These are phyloP conservation scores for Xiphorhynchus erythropygius DNA, from an alignment of 2,797 vertebrate species.

Conservation along the genomic window DNA sequence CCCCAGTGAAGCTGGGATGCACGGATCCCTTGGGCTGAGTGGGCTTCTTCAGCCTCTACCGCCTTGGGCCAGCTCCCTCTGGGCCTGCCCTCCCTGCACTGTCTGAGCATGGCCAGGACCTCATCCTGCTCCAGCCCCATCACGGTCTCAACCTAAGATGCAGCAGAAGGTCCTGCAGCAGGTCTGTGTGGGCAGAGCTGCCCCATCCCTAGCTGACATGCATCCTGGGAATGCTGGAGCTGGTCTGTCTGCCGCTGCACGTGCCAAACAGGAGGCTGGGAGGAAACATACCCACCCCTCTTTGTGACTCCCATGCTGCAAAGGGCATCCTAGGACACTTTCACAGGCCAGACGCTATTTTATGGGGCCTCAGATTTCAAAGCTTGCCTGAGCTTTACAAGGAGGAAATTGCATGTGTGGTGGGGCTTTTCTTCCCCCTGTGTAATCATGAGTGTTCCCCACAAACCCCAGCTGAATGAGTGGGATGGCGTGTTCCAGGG, in stretches of 20 bases:
- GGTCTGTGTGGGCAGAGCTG: not conserved
- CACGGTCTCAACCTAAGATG: accelerated
- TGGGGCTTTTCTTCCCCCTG: slow-evolving; percentile 45
- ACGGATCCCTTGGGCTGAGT: not conserved
- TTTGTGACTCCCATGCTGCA: not conserved
- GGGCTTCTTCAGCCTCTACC: not conserved
- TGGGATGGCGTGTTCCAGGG: not conserved
- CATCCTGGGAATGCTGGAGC: not conserved
- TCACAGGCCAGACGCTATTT: not conserved
- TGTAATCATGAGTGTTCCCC: slow-evolving; percentile 23
- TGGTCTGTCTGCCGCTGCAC: not conserved
- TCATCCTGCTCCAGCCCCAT: not conserved
- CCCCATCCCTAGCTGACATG: accelerated
- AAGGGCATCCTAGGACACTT: slow-evolving; percentile 51
- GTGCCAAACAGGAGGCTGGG: not conserved
- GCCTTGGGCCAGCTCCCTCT: not conserved
- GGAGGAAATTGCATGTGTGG: slow-evolving; percentile 44
- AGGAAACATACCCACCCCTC: not conserved
- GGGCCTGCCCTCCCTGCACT: not conserved
- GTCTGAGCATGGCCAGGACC: not conserved
- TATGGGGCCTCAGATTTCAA: slow-evolving; percentile 48
- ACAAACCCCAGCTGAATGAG: slow-evolving; percentile 8
- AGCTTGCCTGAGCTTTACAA: slow-evolving; percentile 50
- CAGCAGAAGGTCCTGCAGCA: not conserved
- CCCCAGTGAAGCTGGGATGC: not conserved